A percentile compares a stretch with the other conserved stretches of the same genome.
These are phyloP conservation scores for Macrotis lagotis DNA, from an alignment of 2,113 vertebrate genomes.

Conservation along the genomic window DNA sequence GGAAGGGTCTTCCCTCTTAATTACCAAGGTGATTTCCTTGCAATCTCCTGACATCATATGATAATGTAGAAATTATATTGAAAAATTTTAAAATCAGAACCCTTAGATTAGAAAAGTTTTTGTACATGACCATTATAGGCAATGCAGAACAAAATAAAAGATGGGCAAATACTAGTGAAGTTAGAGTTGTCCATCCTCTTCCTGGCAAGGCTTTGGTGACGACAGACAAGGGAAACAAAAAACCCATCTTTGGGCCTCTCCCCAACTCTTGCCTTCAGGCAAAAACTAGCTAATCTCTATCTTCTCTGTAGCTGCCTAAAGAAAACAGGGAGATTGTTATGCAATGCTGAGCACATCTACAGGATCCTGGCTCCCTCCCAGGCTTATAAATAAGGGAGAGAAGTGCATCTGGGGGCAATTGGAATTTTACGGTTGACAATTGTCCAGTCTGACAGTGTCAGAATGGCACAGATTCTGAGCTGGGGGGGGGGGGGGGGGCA, in stretches of 20 bases:
- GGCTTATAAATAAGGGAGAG: slow-evolving; percentile 33
- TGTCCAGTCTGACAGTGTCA: neutral
- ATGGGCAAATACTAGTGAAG: neutral
- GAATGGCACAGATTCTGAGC: neutral
- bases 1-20: neutral
- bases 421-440: neutral
- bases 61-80: slow-evolving; percentile 44
- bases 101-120: slow-evolving; percentile 52
- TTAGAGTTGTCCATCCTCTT: slow-evolving; percentile 30
- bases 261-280: neutral
- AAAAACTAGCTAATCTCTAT: neutral
- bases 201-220: slow-evolving; percentile 17
- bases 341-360: neutral
- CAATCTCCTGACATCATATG: neutral
- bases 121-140: slow-evolving; percentile 20
- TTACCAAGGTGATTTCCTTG: neutral
- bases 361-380: neutral
- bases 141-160: slow-evolving; percentile 35
- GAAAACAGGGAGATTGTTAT: slow-evolving; percentile 45
- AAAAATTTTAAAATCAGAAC: slow-evolving; percentile 50
- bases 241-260: neutral
- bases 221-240: slow-evolving; percentile 2
- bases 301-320: slow-evolving; percentile 33
- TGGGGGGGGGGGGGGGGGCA: too few species aligned
- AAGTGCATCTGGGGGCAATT: neutral